Evolutionary conservation across 2,888 invertebrate species (phyloP).

Genomic region (Carpatolechia fugitivella): DNA sequence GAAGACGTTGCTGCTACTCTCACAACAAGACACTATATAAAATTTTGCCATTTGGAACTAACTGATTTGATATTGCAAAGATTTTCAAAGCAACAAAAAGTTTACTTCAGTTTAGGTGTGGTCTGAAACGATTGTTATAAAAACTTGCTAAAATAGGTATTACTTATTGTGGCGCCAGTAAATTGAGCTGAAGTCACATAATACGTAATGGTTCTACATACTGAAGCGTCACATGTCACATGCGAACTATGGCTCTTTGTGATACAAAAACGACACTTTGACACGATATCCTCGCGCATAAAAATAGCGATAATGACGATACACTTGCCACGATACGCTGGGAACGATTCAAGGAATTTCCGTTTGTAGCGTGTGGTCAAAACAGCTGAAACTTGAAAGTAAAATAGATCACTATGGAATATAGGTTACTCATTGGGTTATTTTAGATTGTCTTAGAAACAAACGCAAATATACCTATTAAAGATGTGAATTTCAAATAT

Average conservation of each 20-base stretch:
- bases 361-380: background rate
- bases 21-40: no score
- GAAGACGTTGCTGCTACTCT: no score
- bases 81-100: no score
- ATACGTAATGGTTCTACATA: no score
- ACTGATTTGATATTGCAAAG: no score
- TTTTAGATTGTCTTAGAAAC: no score
- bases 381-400: no score
- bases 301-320: constrained; percentile 6
- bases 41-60: no score
- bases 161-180: background rate
- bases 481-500: no score
- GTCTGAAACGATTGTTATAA: background rate
- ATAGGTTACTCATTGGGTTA: no score
- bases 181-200: background rate
- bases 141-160: no score
- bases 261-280: constrained; percentile 15
- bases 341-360: background rate
- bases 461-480: no score
- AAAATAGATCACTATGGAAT: background rate
- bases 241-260: constrained; percentile 9
- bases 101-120: background rate
- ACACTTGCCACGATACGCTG: background rate
- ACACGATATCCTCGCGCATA: constrained; percentile 15
- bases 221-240: constrained; percentile 7